Evolutionary conservation across 2,888 invertebrate genomes (phyloP).

Genomic region (Pteria penguin): DNA sequence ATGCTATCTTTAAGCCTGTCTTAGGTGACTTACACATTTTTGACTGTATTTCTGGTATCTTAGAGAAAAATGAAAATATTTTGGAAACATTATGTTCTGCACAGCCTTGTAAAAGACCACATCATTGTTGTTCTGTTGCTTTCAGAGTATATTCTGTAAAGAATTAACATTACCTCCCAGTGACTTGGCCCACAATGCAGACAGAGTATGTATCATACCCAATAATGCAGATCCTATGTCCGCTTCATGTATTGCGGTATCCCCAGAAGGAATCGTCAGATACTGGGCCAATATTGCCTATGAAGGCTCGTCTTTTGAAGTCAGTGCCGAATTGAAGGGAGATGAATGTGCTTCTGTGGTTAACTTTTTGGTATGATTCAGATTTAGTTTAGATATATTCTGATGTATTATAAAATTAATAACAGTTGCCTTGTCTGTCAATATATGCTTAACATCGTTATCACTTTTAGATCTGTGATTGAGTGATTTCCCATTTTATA

Average conservation of each 20-base stretch:
- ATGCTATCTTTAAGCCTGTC: no score
- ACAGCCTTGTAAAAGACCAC: no score
- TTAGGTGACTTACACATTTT: no score
- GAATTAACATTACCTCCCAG: conserved; percentile 94
- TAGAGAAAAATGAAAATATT: no score
- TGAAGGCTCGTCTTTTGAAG: conserved; percentile 91
- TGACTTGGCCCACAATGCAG: conserved; percentile 88
- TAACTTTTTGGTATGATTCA: conserved; percentile 69
- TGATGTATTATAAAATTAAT: no score
- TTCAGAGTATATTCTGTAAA: conserved; percentile 84
- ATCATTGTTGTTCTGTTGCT: no score
- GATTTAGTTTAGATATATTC: not conserved
- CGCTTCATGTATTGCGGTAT: conserved; percentile 87
- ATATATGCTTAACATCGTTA: no score
- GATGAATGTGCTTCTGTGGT: conserved; percentile 80
- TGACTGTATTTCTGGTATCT: no score
- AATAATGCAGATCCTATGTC: conserved; percentile 82
- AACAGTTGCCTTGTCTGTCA: no score
- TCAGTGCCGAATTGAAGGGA: conserved; percentile 89
- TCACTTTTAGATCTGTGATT: no score
- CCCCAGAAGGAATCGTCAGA: conserved; percentile 94
- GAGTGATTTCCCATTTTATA: no score
- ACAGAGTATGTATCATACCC: conserved; percentile 86
- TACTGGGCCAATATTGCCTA: conserved; percentile 95
- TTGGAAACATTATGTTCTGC: no score